Conservation (phyloP, 2,113 vertebrate species). For the Castor canadensis region DNA sequence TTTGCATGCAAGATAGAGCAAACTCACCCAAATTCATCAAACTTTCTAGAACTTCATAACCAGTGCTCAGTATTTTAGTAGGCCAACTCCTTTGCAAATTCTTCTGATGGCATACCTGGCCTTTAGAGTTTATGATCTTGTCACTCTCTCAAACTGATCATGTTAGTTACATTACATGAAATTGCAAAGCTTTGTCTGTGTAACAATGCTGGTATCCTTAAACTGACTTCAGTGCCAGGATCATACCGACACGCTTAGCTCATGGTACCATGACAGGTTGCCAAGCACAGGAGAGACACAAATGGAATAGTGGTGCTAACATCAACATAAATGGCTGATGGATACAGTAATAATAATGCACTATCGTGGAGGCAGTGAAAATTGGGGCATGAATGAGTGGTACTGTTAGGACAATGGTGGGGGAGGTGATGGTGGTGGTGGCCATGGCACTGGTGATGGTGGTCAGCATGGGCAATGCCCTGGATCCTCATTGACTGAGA, state of each 20-base stretch:
- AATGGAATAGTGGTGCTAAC: too few species aligned
- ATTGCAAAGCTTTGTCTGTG: neutral
- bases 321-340: neutral
- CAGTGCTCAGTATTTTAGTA: neutral
- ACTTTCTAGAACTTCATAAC: neutral
- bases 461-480: neutral
- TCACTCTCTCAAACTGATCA: neutral
- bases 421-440: neutral
- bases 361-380: neutral
- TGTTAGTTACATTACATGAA: neutral
- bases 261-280: neutral
- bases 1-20: neutral
- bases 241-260: neutral
- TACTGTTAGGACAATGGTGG: fast-evolving
- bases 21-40: neutral
- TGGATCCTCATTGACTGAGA: neutral
- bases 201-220: neutral
- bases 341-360: too few species aligned
- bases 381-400: neutral
- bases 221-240: neutral
- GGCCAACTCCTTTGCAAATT: neutral
- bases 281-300: too few species aligned
- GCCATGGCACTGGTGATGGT: neutral
- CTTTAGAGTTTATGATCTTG: neutral
- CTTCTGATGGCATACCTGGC: neutral